phyloP scores from a whole-genome alignment of 2,888 invertebrate species.

The Elegia similella region DNA sequence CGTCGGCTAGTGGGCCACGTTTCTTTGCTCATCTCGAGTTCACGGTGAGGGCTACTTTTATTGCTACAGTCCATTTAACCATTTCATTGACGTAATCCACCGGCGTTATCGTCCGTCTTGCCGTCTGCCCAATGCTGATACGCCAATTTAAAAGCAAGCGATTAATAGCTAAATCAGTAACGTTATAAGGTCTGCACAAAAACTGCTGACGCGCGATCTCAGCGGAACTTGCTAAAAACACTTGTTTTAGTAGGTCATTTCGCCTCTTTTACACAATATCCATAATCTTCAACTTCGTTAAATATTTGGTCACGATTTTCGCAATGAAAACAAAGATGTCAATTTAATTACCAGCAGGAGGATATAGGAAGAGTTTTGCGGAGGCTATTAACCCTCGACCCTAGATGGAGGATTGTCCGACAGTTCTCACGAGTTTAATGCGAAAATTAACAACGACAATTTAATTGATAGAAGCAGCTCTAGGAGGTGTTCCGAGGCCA shows the following conservation, averaged over 20 bases:
- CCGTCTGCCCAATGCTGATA: conserved; percentile 31
- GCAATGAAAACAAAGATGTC: conserved; percentile 6
- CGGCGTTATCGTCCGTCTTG: conserved; percentile 39
- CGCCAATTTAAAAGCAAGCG: conserved; percentile 30
- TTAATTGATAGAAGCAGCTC: conserved; percentile 70
- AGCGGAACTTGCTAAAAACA: not conserved
- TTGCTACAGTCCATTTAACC: conserved; percentile 68
- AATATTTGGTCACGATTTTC: conserved; percentile 5
- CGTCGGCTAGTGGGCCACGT: conserved; percentile 46
- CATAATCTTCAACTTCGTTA: conserved; percentile 11
- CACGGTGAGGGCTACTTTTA: conserved; percentile 74
- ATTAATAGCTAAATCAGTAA: conserved; percentile 19
- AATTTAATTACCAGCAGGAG: conserved; percentile 28
- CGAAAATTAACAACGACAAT: conserved; percentile 67
- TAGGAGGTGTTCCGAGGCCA: conserved; percentile 38
- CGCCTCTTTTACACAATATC: not conserved
- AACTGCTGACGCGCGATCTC: not conserved
- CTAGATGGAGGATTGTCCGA: conserved; percentile 28
- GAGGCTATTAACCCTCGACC: conserved; percentile 35
- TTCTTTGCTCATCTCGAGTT: conserved; percentile 48
- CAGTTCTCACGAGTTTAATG: conserved; percentile 62
- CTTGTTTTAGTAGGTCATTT: conserved; percentile 18
- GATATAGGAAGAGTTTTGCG: conserved; percentile 35
- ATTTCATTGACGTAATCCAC: conserved; percentile 68
- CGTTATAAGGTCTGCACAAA: conserved; percentile 17